These are phyloP conservation scores for Paracyclopina nana DNA, from an alignment of 1,140 invertebrate species.

Conservation along the genomic window DNA sequence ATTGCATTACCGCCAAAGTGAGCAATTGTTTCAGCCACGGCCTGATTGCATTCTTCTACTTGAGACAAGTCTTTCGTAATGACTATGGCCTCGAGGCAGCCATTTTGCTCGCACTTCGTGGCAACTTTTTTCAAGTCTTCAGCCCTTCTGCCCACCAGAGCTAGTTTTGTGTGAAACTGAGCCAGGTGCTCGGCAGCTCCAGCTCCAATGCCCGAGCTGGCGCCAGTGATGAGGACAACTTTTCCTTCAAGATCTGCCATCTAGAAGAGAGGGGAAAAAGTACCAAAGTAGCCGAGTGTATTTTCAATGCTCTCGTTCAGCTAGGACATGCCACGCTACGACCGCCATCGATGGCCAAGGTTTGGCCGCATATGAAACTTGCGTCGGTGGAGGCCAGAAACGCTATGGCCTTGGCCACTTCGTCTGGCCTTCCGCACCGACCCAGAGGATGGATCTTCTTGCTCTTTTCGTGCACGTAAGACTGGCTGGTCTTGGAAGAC, in stretches of 20 bases:
- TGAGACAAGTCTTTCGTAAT: not conserved
- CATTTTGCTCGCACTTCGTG: not conserved
- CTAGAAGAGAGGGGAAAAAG: too few relatives aligned
- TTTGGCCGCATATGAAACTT: slow-evolving; percentile 58
- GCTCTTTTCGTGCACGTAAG: slow-evolving; percentile 43
- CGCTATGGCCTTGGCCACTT: slow-evolving; percentile 60
- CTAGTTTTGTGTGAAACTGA: slow-evolving; percentile 13
- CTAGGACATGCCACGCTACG: slow-evolving; percentile 41
- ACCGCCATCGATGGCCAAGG: slow-evolving; percentile 60
- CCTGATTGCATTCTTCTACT: not conserved
- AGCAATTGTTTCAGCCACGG: not conserved
- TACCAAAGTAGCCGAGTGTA: too few relatives aligned
- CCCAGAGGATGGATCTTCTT: slow-evolving; percentile 60
- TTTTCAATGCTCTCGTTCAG: slow-evolving; percentile 14
- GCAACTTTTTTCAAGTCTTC: slow-evolving; percentile 6
- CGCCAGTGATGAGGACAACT: slow-evolving; percentile 16
- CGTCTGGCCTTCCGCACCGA: slow-evolving; percentile 45
- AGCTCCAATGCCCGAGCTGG: slow-evolving; percentile 18
- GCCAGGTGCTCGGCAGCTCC: slow-evolving; percentile 16
- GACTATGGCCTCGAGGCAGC: not conserved
- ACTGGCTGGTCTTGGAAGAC: not conserved
- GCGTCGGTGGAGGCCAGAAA: slow-evolving; percentile 59
- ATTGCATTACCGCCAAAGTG: slow-evolving; percentile 14
- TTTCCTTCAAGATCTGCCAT: slow-evolving; percentile 8
- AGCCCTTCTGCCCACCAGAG: slow-evolving; percentile 10